Evolutionary conservation across 1,140 invertebrate species (phyloP).

Genomic region (Drosophila arizonae): DNA sequence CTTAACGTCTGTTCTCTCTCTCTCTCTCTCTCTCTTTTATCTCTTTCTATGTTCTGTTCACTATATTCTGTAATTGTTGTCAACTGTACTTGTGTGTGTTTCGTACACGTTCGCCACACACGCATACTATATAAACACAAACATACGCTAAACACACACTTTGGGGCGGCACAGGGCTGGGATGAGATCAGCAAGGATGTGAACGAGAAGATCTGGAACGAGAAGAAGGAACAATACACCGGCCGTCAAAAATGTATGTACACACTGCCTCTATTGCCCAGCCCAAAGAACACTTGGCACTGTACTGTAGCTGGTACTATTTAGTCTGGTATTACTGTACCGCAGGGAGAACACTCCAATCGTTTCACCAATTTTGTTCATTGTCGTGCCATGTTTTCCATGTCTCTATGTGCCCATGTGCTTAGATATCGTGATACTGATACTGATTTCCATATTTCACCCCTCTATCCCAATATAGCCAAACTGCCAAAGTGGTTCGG

Average conservation of each 20-base stretch:
- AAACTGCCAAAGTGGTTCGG: slow-evolving; percentile 97
- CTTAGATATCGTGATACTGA: slow-evolving; percentile 2
- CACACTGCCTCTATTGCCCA: neutral
- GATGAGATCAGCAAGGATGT: slow-evolving; percentile 91
- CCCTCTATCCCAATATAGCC: slow-evolving; percentile 84
- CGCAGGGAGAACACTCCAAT: slow-evolving; percentile 24
- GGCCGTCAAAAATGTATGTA: slow-evolving; percentile 93
- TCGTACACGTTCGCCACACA: slow-evolving; percentile 27
- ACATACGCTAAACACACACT: slow-evolving; percentile 22
- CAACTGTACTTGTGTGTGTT: slow-evolving; percentile 64
- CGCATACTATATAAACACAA: slow-evolving; percentile 29
- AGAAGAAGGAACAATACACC: slow-evolving; percentile 92
- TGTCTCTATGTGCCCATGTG: neutral
- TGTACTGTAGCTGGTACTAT: neutral
- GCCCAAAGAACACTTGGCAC: neutral
- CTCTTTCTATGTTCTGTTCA: slow-evolving; percentile 76
- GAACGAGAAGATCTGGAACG: slow-evolving; percentile 92
- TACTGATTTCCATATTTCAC: neutral
- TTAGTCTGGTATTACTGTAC: slow-evolving; percentile 2
- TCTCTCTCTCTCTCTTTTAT: slow-evolving; percentile 43
- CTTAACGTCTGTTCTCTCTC: slow-evolving; percentile 54
- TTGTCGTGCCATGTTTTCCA: slow-evolving; percentile 58
- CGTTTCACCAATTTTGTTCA: slow-evolving; percentile 49
- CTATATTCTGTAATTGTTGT: slow-evolving; percentile 57
- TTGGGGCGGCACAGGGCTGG: slow-evolving; percentile 86